A percentile compares a stretch with the other conserved stretches of the same genome.
phyloP scores from a whole-genome alignment of 2,797 vertebrate species.

The Tragopan temminckii region DNA sequence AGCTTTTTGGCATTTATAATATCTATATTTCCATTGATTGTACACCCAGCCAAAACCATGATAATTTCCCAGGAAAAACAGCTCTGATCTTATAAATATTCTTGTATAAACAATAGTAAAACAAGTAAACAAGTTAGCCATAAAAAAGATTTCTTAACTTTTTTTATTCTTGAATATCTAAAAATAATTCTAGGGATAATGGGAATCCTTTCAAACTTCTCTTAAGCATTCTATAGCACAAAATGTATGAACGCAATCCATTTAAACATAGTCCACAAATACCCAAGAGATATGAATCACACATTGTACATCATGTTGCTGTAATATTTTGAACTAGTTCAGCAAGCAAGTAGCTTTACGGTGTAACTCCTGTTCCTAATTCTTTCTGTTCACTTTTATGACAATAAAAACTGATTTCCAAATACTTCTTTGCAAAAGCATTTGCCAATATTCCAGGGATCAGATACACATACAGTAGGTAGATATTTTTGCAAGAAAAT shows the following conservation, averaged over 20 bases:
- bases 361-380: not conserved
- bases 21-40: too few relatives aligned
- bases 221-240: not conserved
- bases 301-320: not conserved
- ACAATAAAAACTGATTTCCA: not conserved
- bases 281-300: not conserved
- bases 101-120: not conserved
- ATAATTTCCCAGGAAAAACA: not conserved
- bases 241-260: not conserved
- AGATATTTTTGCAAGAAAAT: not conserved
- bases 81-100: not conserved
- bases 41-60: too few relatives aligned
- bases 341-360: not conserved
- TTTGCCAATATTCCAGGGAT: not conserved
- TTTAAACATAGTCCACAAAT: not conserved
- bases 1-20: too few relatives aligned
- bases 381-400: not conserved
- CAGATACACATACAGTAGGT: not conserved
- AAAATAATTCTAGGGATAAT: not conserved
- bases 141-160: not conserved
- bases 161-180: not conserved
- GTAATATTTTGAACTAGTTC: not conserved
- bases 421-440: not conserved
- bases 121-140: not conserved
- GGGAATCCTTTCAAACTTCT: not conserved